Conservation (phyloP, 2,113 vertebrate genomes). For the Austrofundulus limnaeus region DNA sequence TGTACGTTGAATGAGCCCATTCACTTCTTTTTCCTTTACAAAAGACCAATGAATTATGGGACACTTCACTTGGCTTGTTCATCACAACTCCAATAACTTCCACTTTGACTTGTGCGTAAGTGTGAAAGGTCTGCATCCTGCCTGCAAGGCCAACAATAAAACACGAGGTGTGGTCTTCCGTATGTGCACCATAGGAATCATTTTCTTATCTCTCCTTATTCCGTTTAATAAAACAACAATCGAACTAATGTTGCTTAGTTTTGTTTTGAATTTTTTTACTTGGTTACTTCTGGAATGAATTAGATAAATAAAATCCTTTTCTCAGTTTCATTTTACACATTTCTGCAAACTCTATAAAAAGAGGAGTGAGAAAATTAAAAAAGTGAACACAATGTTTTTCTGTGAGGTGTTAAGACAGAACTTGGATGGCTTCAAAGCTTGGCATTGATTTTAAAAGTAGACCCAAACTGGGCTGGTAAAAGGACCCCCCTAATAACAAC, state of each 20-base stretch:
- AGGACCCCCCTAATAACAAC: not conserved
- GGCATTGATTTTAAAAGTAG: not conserved
- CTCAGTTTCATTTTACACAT: not conserved
- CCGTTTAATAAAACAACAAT: conserved; percentile 4
- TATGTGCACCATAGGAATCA: conserved; percentile 6
- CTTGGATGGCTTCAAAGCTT: not conserved
- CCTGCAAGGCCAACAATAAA: conserved; percentile 48
- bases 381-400: not conserved
- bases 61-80: conserved; percentile 35
- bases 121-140: conserved; percentile 69
- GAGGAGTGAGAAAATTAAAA: not conserved
- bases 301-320: not conserved
- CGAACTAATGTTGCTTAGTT: not conserved
- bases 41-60: not conserved
- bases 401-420: not conserved
- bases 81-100: conserved; percentile 47
- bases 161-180: conserved; percentile 45
- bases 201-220: conserved; percentile 16
- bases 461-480: not conserved
- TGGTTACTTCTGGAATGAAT: not conserved
- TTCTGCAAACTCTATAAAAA: not conserved
- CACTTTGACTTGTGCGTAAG: conserved; percentile 37
- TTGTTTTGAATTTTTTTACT: not conserved
- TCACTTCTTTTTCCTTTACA: not conserved
- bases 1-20: not conserved